Base-by-base conservation (phyloP, 2,797 vertebrate species). In the Salarias fasciatus region DNA sequence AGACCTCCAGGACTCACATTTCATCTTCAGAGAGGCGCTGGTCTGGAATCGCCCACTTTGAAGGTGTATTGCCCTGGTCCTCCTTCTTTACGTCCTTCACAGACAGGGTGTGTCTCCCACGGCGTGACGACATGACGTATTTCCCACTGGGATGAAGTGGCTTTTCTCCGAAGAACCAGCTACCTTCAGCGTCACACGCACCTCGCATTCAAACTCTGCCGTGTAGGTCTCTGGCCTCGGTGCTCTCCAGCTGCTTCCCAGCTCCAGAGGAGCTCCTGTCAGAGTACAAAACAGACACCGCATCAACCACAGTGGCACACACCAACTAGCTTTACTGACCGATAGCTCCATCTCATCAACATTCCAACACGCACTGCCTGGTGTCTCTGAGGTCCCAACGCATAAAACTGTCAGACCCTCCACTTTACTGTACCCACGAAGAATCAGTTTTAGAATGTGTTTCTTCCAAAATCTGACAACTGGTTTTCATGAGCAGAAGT, bases 61-160 rank as follows among this genome's bases (percentile, higher is more conserved):
- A 96, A 99, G 60, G 92, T 95, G 36, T 99, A 99, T 77, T 94
- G 68, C 97, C 98, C 80, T 99, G 98, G 73, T 99, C 97, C 61
- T 98, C 97, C 83, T 96, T 99, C 79, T 91, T 95, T 14, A 99
- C 93, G 8, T 99, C 97, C 80, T 94, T 99, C 71, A 99, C 92
- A 11, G 95, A 95, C 48, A 99, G 92, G 44, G 74, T 85, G 67
- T 98, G 95, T 40, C 98, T 93, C 75, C 98, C 98, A 80, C 97
- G 95, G 6, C 97, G 96, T 53, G 96, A 98, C 10, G 90, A 78
- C 31, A 95, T 94, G 46, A 91, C 72, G 1, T 98, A 93, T 86
- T 99, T 99, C 41, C 89, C 86, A 69, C 92, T 91, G 46, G 91
- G 61, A 37, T 88, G 84, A 29, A 99, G 92, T 53, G 92, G 93